Conservation (phyloP, 1,140 invertebrate species). For the Bombus waltoni region DNA sequence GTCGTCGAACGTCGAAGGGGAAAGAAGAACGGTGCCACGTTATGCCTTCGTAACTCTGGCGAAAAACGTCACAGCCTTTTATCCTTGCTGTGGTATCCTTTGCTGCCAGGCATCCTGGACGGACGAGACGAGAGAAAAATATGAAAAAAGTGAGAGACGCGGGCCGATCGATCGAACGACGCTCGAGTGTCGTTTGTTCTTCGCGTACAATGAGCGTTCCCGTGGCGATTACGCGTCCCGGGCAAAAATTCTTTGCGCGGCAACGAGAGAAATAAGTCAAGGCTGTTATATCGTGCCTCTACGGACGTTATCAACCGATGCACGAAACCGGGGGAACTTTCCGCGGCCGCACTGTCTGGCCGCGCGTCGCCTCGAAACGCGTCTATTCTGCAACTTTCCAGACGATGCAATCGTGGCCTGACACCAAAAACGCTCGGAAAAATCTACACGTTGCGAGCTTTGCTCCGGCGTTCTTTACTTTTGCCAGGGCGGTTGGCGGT, state of each 20-base stretch:
- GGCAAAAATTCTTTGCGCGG: conserved; percentile 19
- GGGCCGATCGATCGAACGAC: not conserved
- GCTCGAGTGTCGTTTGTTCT: conserved; percentile 8
- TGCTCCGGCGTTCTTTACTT: no score
- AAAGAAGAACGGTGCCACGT: not conserved
- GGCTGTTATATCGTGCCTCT: not conserved
- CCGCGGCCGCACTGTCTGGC: conserved; percentile 6
- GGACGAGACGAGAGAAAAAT: not conserved
- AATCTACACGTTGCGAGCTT: not conserved
- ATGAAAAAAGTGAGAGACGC: not conserved
- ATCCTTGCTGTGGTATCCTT: not conserved
- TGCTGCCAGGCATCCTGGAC: not conserved
- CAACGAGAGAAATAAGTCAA: conserved; percentile 26
- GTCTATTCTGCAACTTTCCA: conserved; percentile 37
- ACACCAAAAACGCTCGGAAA: not conserved
- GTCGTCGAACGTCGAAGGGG: not conserved
- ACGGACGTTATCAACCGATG: conserved; percentile 35
- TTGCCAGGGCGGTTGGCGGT: no score
- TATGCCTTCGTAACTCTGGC: not conserved
- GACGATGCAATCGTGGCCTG: conserved; percentile 11
- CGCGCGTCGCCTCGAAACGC: not conserved
- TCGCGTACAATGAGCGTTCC: not conserved
- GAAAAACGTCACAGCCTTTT: not conserved
- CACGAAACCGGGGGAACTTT: conserved; percentile 47
- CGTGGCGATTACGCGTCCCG: not conserved